Conservation (phyloP, 1,140 invertebrate genomes). For the Penaeus indicus region DNA sequence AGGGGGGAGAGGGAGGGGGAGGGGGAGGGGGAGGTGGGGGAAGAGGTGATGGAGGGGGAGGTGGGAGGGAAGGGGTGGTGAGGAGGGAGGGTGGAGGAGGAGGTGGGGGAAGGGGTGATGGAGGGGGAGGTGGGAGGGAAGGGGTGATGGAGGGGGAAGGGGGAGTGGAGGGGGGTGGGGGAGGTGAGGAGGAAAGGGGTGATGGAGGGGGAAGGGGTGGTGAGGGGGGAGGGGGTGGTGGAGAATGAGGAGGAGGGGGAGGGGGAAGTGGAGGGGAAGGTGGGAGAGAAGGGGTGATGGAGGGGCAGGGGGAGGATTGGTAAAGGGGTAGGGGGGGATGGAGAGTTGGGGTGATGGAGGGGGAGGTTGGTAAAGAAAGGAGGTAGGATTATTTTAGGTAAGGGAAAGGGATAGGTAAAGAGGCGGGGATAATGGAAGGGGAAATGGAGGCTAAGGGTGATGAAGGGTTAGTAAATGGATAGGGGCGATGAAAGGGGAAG, state of each 20-base stretch:
- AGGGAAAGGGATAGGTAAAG: not conserved
- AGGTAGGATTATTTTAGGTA: not conserved
- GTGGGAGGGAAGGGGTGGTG: not conserved
- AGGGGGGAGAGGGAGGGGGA: too few species aligned
- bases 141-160: not conserved
- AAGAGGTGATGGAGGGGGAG: not conserved
- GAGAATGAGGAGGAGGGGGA: too few species aligned
- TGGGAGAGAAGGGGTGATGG: too few species aligned
- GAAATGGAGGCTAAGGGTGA: too few species aligned
- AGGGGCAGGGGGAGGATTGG: not conserved
- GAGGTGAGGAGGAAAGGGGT: too few species aligned
- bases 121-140: not conserved
- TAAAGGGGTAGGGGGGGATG: not conserved
- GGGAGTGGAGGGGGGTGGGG: too few species aligned
- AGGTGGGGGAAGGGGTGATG: not conserved
- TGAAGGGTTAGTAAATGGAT: too few species aligned
- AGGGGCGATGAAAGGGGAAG: too few species aligned
- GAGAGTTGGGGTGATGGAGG: not conserved
- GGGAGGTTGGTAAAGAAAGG: not conserved
- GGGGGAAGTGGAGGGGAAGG: not conserved
- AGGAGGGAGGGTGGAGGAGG: not conserved
- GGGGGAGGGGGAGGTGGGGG: not conserved
- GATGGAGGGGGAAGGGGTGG: too few species aligned
- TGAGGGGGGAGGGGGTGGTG: not conserved
- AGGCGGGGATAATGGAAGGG: not conserved